Conservation (phyloP, 2,797 vertebrate genomes). For the Australoheros facetus region DNA sequence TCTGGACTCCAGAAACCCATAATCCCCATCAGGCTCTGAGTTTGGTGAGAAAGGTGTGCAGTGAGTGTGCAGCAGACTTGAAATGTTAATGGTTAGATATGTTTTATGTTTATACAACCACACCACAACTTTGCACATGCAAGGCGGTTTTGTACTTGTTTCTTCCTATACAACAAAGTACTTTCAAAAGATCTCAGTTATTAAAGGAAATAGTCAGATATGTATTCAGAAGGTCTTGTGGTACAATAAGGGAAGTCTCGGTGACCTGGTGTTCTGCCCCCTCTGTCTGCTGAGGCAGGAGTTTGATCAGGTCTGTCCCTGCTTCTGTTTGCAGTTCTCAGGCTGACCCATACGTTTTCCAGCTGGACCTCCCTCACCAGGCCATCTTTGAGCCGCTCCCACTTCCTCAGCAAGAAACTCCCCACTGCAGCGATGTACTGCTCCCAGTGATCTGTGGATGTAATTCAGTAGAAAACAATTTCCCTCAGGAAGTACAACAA, state of each 20-base stretch:
- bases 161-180: background rate
- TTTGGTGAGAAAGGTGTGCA: background rate
- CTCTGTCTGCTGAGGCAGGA: constrained; percentile 44
- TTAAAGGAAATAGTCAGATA: background rate
- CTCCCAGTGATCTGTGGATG: constrained; percentile 76
- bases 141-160: background rate
- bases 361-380: constrained; percentile 65
- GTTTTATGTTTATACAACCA: background rate
- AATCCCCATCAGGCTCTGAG: constrained; percentile 58
- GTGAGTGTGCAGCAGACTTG: background rate
- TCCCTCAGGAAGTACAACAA: too few relatives aligned
- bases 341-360: constrained; percentile 80
- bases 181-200: background rate
- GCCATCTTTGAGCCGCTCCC: constrained; percentile 48
- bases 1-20: constrained; percentile 53
- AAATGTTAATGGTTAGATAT: background rate
- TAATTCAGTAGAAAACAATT: background rate
- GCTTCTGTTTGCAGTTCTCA: constrained; percentile 69
- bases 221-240: background rate
- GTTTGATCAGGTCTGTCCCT: constrained; percentile 50
- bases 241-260: background rate
- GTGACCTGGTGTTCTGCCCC: constrained; percentile 61
- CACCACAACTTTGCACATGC: background rate
- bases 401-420: constrained; percentile 64
- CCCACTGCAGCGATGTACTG: constrained; percentile 73